phyloP scores from a whole-genome alignment of 2,888 invertebrate genomes.

The Leptopterna dolabrata region DNA sequence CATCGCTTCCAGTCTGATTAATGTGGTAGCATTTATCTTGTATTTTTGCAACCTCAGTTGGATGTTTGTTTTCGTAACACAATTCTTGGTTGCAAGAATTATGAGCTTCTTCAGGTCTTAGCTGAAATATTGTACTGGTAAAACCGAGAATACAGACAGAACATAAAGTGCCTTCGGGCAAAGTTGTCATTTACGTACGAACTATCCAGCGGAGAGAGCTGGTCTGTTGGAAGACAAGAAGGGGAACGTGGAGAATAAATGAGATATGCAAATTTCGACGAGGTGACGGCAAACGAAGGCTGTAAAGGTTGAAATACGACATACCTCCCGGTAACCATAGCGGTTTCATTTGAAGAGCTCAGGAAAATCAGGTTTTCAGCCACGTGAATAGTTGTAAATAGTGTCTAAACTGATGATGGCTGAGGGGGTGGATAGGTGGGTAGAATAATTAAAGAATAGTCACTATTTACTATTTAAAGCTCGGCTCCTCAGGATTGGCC shows the following conservation, averaged over 20 bases:
- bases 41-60: no score
- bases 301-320: background rate
- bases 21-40: no score
- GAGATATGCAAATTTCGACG: background rate
- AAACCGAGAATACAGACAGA: background rate
- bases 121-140: no score
- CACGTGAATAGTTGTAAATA: background rate
- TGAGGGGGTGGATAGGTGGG: background rate
- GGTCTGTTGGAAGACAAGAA: background rate
- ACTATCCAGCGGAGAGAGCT: background rate
- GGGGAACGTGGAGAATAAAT: background rate
- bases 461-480: no score
- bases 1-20: no score
- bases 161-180: background rate
- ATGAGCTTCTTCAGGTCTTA: no score
- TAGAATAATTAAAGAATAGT: no score
- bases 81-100: no score
- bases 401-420: background rate
- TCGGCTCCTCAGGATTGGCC: no score
- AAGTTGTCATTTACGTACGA: background rate
- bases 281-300: background rate
- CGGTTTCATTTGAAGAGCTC: background rate
- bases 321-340: background rate
- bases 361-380: background rate
- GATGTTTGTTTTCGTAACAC: no score